Conservation (phyloP, 2,888 invertebrate genomes). For the Anarsia innoxiella region DNA sequence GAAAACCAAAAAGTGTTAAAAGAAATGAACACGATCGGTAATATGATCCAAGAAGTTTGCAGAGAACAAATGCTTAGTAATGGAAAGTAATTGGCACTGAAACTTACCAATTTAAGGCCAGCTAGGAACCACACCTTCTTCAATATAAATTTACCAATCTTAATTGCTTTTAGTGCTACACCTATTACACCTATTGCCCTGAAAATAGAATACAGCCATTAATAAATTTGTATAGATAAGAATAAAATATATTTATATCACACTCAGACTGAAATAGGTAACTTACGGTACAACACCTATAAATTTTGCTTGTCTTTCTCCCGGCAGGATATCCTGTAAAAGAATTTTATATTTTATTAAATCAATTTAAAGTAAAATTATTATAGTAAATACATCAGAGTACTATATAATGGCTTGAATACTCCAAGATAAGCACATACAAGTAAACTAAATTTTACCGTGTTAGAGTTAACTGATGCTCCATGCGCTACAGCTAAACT, state of each 20-base stretch:
- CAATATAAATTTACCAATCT: slow-evolving; percentile 13
- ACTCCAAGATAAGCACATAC: no score
- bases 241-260: not conserved
- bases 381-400: not conserved
- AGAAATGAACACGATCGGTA: no score
- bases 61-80: no score
- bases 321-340: slow-evolving; percentile 14
- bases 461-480: not conserved
- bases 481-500: slow-evolving; percentile 15
- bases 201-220: slow-evolving; percentile 4
- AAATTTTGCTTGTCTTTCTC: slow-evolving; percentile 14
- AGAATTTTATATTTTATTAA: slow-evolving; percentile 2
- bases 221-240: not conserved
- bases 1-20: no score
- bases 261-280: not conserved
- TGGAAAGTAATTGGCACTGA: no score
- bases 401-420: no score
- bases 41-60: no score
- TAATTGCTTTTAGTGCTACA: slow-evolving; percentile 12
- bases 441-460: no score
- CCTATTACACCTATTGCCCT: slow-evolving; percentile 15
- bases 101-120: slow-evolving; percentile 19
- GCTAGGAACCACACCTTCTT: slow-evolving; percentile 14
- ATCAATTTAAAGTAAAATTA: not conserved
- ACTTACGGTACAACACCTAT: slow-evolving; percentile 20